Evolutionary conservation across 2,888 invertebrate species (phyloP).

Genomic region (Drosophila stalkeri): DNA sequence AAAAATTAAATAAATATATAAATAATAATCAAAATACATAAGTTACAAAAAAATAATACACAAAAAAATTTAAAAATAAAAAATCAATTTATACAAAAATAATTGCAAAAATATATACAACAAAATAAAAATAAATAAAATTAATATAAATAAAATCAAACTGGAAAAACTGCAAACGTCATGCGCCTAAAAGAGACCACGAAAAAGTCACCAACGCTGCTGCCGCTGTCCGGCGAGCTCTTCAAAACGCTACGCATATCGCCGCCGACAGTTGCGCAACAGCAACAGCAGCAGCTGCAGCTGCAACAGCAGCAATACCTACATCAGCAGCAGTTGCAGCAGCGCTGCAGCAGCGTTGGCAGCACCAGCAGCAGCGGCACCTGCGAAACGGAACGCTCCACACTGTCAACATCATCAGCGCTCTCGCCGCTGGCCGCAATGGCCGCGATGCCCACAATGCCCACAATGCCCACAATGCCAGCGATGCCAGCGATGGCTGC

Average conservation of each 20-base stretch:
- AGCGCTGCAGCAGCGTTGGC: conserved; percentile 83
- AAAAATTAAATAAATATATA: not conserved
- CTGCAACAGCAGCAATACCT: conserved; percentile 83
- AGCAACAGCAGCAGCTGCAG: conserved; percentile 54
- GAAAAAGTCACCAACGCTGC: conserved; percentile 57
- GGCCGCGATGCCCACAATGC: conserved; percentile 80
- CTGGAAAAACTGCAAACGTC: conserved; percentile 15
- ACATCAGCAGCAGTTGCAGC: conserved; percentile 75
- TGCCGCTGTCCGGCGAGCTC: conserved; percentile 61
- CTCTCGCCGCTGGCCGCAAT: conserved; percentile 78
- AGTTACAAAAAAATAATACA: conserved; percentile 15
- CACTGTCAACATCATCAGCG: conserved; percentile 71
- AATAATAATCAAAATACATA: not conserved
- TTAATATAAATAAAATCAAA: too few species aligned
- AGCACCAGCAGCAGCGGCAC: conserved; percentile 83
- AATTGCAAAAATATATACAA: too few species aligned
- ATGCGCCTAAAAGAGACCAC: conserved; percentile 77
- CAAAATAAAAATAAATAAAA: too few species aligned
- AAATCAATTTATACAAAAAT: not conserved
- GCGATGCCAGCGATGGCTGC: conserved; percentile 68
- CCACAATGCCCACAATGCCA: conserved; percentile 49
- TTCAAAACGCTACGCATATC: conserved; percentile 64
- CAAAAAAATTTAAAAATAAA: conserved; percentile 14
- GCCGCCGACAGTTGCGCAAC: conserved; percentile 63
- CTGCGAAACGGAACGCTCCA: conserved; percentile 82